Conservation (phyloP, 2,888 invertebrate genomes). For the Cecidostiba fungosa region DNA sequence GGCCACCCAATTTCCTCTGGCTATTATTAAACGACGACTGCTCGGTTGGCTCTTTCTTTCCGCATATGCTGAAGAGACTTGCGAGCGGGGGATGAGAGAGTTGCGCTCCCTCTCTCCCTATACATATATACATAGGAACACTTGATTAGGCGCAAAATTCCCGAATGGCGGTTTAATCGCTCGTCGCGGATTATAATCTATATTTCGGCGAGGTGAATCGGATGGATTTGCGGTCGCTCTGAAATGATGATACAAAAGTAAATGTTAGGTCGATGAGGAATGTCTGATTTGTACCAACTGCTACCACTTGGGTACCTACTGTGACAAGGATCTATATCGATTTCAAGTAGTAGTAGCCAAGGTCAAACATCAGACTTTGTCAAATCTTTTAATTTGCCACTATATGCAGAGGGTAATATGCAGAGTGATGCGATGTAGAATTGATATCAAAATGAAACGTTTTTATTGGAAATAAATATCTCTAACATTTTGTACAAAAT, state of each 20-base stretch:
- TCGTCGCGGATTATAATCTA: neutral
- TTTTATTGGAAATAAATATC: constrained; percentile 1
- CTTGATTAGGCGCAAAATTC: constrained; percentile 3
- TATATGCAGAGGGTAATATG: too few relatives aligned
- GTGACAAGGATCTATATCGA: too few relatives aligned
- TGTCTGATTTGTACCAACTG: too few relatives aligned
- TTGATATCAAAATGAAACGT: neutral
- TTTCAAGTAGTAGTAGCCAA: too few relatives aligned
- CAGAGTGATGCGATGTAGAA: too few relatives aligned
- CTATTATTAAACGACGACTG: neutral
- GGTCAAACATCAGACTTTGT: too few relatives aligned
- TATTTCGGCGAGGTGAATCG: neutral
- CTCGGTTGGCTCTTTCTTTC: constrained; percentile 2
- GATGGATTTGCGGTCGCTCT: neutral
- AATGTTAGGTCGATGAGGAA: neutral
- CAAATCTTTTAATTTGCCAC: too few relatives aligned
- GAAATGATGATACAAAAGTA: neutral
- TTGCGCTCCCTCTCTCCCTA: neutral
- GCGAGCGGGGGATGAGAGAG: neutral
- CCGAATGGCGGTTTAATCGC: neutral
- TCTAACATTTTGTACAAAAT: constrained; percentile 18
- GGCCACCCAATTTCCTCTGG: neutral
- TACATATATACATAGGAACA: neutral
- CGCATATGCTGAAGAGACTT: neutral
- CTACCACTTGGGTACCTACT: too few relatives aligned